Conservation (phyloP, 2,113 vertebrate species). For the Rhinoptilus africanus region DNA sequence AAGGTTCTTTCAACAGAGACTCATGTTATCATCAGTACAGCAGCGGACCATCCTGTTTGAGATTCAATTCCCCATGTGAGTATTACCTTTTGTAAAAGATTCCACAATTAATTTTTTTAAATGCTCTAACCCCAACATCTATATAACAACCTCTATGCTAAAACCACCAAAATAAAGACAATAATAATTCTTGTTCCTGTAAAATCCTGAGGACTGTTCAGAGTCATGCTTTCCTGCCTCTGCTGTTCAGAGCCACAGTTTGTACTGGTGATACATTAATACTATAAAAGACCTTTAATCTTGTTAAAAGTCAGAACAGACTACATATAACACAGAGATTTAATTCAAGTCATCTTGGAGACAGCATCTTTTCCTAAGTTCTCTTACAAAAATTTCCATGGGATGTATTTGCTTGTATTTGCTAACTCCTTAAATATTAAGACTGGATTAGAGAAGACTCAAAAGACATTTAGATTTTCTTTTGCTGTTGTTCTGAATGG, state of each 20-base stretch:
- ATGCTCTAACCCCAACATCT: neutral
- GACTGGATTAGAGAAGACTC: neutral
- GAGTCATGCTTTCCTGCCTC: neutral
- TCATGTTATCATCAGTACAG: neutral
- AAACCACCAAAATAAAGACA: neutral
- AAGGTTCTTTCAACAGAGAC: neutral
- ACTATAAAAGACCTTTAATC: neutral
- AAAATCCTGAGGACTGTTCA: neutral
- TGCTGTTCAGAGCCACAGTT: neutral
- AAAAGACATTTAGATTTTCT: neutral
- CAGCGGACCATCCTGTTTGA: neutral
- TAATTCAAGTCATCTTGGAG: neutral
- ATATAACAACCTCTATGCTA: neutral
- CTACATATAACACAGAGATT: neutral
- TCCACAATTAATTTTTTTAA: neutral
- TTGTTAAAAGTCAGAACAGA: neutral
- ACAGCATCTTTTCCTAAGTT: neutral
- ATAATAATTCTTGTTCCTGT: neutral
- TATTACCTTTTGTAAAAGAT: neutral
- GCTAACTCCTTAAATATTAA: neutral
- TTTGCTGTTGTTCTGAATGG: neutral
- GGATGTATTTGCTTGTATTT: neutral
- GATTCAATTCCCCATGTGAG: neutral
- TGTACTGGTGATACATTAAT: neutral
- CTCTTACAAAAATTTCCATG: neutral